phyloP scores from a whole-genome alignment of 2,113 vertebrate species.

The Anoplopoma fimbria region DNA sequence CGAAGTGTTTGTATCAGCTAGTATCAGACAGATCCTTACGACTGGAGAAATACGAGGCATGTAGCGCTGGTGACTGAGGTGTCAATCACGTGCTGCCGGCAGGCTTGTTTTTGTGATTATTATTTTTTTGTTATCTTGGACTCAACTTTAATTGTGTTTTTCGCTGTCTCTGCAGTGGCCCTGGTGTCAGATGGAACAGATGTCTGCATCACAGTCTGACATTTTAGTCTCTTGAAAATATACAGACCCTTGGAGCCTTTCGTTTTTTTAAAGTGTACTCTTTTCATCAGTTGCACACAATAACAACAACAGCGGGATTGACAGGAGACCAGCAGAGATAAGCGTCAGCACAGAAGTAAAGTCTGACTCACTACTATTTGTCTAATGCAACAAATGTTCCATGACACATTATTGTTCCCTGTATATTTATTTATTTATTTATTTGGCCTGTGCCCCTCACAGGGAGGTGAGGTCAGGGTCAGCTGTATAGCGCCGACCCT shows the following conservation, averaged over 20 bases:
- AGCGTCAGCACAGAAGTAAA: background rate
- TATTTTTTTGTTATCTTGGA: slow-evolving; percentile 33
- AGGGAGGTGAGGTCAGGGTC: background rate
- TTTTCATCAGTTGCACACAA: slow-evolving; percentile 44
- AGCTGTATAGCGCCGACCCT: background rate
- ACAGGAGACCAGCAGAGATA: slow-evolving; percentile 21
- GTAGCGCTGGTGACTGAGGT: slow-evolving; percentile 38
- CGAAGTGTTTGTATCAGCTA: slow-evolving; percentile 36
- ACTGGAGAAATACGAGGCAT: slow-evolving; percentile 34
- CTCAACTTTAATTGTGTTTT: slow-evolving; percentile 70
- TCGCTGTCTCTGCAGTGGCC: slow-evolving; percentile 28
- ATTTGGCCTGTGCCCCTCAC: background rate
- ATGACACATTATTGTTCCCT: slow-evolving; percentile 21
- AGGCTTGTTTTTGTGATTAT: slow-evolving; percentile 22
- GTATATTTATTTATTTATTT: background rate
- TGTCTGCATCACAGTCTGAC: slow-evolving; percentile 68
- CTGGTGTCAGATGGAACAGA: slow-evolving; percentile 70
- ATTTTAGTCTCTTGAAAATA: slow-evolving; percentile 72
- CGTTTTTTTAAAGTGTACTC: slow-evolving; percentile 33
- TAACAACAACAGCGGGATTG: slow-evolving; percentile 19
- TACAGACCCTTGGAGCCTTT: slow-evolving; percentile 46
- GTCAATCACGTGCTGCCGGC: slow-evolving; percentile 46
- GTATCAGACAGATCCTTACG: slow-evolving; percentile 48
- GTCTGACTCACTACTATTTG: background rate
- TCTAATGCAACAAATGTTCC: background rate